These are phyloP conservation scores for Carassius auratus DNA, from an alignment of 2,113 vertebrate genomes.

Conservation along the genomic window DNA sequence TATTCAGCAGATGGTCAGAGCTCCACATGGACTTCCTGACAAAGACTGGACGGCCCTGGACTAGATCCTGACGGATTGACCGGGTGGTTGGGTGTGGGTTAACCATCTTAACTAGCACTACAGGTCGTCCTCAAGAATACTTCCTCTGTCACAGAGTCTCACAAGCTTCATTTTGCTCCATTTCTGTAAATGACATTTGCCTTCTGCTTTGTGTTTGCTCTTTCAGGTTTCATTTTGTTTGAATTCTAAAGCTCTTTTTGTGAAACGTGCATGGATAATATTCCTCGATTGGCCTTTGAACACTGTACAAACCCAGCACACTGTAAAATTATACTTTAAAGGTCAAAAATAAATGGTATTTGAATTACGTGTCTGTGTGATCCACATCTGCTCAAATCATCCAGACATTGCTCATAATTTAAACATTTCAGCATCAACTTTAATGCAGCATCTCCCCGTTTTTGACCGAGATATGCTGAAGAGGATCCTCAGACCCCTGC, in stretches of 20 bases:
- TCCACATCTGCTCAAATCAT: background rate
- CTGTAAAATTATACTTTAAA: slow-evolving; percentile 61
- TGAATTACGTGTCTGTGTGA: slow-evolving; percentile 38
- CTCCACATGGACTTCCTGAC: no score
- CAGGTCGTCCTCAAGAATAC: slow-evolving; percentile 21
- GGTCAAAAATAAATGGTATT: slow-evolving; percentile 53
- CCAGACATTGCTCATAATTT: no score
- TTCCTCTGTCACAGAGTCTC: slow-evolving; percentile 32
- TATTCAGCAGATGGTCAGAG: no score
- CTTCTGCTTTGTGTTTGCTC: background rate
- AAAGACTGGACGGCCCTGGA: no score
- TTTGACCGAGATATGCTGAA: no score
- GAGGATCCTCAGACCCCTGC: no score
- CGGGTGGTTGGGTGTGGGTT: background rate
- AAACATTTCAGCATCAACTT: no score
- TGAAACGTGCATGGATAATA: slow-evolving; percentile 60
- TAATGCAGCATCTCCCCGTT: no score
- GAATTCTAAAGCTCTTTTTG: slow-evolving; percentile 49
- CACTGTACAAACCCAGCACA: slow-evolving; percentile 63
- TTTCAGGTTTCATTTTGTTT: slow-evolving; percentile 39
- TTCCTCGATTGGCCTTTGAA: slow-evolving; percentile 26
- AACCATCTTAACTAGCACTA: slow-evolving; percentile 46
- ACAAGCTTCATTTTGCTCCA: background rate
- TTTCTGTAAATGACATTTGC: background rate
- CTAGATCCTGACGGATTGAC: no score